Evolutionary conservation across 2,888 invertebrate genomes (phyloP), one percentile per base, ranked within the genome.

Genomic region (Serrognathus titanus): DNA sequence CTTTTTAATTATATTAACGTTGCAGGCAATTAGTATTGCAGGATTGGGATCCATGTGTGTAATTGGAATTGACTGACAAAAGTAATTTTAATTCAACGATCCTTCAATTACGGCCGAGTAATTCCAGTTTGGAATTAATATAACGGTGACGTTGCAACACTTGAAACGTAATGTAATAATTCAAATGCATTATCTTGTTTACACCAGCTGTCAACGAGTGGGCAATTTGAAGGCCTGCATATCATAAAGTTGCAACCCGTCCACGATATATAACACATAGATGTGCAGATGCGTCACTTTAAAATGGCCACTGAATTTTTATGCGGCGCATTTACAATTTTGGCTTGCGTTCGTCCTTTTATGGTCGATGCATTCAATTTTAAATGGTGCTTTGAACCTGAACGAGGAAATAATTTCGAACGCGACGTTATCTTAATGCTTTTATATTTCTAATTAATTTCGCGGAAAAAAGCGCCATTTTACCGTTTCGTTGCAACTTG

Each of bases 171-270:
- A 61, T 58, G 55, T 57, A 60, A 63, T 63, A 63, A 63, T 61
- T 63, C 61, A 63, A 59, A 57, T 53, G 61, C 53, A 63, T 63
- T 63, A 63, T 63, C 63, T 51, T 63, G 63, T 63, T 63, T 63
- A 63, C 63, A 57, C 63, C 63, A 63, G 60, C 59, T 63, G 63
- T 63, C 63, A 62, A 56, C 60, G 58, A 58, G 58, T 62, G 62
- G 60, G 41, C 58, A 55, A 56, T 58, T 61, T 57, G 51, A 56
- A 56, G 53, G 51, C 58, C 50, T 60, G 54, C 60, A 51, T 57
- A 60, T 57, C 57, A 57, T 51, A 59, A 56, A 56, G 49, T 56
- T 53, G 50, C 56, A 56, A 56, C 39, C 51, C 53, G 40, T 46
- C 39, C 48, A 51, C 53, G 56, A 58, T 13, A 48, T 51, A 59